Evolutionary conservation across 2,888 invertebrate genomes (phyloP).

Genomic region (Lasius fuliginosus): DNA sequence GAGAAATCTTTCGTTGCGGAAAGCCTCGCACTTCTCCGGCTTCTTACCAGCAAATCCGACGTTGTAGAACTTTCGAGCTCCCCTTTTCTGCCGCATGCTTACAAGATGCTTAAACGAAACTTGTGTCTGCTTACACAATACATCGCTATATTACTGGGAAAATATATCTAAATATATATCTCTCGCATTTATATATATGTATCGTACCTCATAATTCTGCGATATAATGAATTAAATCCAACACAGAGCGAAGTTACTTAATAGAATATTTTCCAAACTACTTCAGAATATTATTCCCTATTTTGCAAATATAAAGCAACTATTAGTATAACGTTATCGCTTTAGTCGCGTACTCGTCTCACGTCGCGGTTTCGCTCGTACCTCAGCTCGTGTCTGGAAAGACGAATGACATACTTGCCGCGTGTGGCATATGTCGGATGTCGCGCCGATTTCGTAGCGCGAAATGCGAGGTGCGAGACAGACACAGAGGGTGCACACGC

Average conservation of each 20-base stretch:
- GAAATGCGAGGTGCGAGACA: constrained; percentile 55
- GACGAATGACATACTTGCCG: constrained; percentile 55
- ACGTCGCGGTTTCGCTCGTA: constrained; percentile 42
- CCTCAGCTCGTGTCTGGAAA: constrained; percentile 55
- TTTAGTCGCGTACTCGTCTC: neutral
- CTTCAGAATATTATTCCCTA: neutral
- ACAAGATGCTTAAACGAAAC: constrained; percentile 8
- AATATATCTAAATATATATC: constrained; percentile 12
- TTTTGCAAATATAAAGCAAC: neutral
- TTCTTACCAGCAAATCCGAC: constrained; percentile 41
- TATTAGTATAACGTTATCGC: neutral
- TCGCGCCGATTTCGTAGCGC: constrained; percentile 45
- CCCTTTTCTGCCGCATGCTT: neutral
- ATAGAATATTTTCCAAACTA: neutral
- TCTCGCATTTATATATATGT: neutral
- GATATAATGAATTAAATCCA: neutral
- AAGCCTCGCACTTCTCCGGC: constrained; percentile 38
- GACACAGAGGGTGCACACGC: neutral
- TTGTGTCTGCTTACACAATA: neutral
- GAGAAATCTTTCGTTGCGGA: constrained; percentile 53
- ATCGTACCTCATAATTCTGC: neutral
- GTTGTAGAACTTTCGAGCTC: constrained; percentile 34
- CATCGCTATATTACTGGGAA: neutral
- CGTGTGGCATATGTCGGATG: constrained; percentile 42
- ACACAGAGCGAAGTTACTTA: no score